Evolutionary conservation across 2,797 vertebrate species (phyloP), one percentile per base, ranked within the genome.

Genomic region (Anguilla marmorata): DNA sequence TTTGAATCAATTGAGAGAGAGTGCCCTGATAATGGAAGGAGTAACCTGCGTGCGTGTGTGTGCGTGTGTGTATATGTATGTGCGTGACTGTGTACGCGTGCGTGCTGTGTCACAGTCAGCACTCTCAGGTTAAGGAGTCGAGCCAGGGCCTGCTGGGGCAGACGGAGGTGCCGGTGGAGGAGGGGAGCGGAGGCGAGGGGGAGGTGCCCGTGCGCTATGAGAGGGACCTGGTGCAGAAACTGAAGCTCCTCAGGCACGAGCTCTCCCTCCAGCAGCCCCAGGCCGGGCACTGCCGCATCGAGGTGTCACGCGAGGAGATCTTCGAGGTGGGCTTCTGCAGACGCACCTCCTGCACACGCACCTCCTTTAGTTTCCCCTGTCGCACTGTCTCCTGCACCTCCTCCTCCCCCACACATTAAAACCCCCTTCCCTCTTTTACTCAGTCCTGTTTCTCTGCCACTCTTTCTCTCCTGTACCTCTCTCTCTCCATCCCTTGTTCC

Each of bases 261-360:
- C 96, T 99, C 63, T 98, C 97, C 0, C 94, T 99, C 91, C 98
- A 99, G 95, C 98, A 99, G 45, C 98, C 98, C 0, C 98, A 99
- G 89, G 98, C 98, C 0, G 98, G 98, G 27, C 98, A 99, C 92
- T 99, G 98, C 93, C 98, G 98, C 91, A 98, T 99, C 1, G 98
- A 99, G 94, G 98, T 99, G 41, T 99, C 98, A 88, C 96, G 98
- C 27, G 98, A 99, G 93, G 98, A 99, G 94, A 99, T 99, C 94
- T 99, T 99, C 92, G 98, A 99, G 97, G 98, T 99, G 54, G 41
- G 30, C 6, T 63, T 2, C 41, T 21, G 45, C 45, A 14, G 1
- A 24, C 1, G 72, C 72, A 37, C 74, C 74, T 37, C 14, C 74
- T 37, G 2, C 33, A 11, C 69, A 0, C 14, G 16, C 74, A 16